Evolutionary conservation across 2,888 invertebrate genomes (phyloP), one percentile per base, ranked within the genome.

Genomic region (Agrotis ipsilon): DNA sequence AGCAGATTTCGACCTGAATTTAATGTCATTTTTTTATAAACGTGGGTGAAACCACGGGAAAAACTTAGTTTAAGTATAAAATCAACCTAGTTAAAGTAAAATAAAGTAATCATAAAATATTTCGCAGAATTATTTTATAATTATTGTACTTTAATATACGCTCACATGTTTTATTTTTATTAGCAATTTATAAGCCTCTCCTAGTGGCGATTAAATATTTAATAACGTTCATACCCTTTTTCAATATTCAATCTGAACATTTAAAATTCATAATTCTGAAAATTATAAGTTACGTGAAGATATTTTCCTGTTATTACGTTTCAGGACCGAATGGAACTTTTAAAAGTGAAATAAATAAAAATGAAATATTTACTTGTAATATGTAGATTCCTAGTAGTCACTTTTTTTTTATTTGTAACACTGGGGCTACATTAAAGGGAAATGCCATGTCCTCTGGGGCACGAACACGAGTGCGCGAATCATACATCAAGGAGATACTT

Each of bases 211-310:
- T 66, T 19, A 13, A 66, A 54, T 21, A 16, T 39, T 21, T 32
- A 46, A 68, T 65, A 46, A 54, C 13, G 16, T 66, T 24, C 3
- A n/a, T 66, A 46, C 21, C 39, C 54, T 18, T 21, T n/a, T 66
- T 16, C 46, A n/a, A 24, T 11, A 14, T 64, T 45, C n/a, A 65
- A 67, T 45, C 45, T 64, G 52, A 52, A 45, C 32, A 46, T 65
- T 46, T 7, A 19, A 45, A 64, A 67, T 67, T 64, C 43, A 19
- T 19, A 21, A 27, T 27, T 19, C 19, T 21, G 18, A 54, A 54
- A 27, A 27, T 18, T 9, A 18, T n/a, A 18, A 54, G 21, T n/a
- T 27, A 52, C 6, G 19, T 52, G 3, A 45, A 45, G 27, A 0
- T 18, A 27, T 49, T 43, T 45, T 45, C 11, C 11, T 18, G 27